Evolutionary conservation across 2,797 vertebrate species (phyloP).

Genomic region (Caiman crocodilus): DNA sequence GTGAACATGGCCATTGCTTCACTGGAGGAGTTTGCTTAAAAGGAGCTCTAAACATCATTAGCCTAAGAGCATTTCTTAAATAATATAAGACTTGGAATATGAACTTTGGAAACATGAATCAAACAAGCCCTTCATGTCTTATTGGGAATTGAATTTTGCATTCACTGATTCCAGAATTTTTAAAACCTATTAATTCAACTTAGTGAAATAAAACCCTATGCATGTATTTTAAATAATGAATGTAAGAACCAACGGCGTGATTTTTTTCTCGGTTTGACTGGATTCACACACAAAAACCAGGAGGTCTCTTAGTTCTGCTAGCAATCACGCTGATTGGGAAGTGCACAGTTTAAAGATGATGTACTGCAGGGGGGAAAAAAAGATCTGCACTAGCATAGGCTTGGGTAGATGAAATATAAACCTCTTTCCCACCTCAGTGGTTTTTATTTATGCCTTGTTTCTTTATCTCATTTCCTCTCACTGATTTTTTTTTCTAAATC

Average conservation of each 20-base stretch:
- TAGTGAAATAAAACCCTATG: conserved; percentile 15
- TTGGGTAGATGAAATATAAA: too few species aligned
- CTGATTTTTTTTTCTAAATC: too few species aligned
- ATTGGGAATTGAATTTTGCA: not conserved
- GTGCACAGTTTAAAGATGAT: conserved; percentile 5
- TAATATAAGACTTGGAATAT: not conserved
- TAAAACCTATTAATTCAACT: not conserved
- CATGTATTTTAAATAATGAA: not conserved
- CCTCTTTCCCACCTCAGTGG: too few species aligned
- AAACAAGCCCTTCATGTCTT: not conserved
- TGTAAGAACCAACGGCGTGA: not conserved
- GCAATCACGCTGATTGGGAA: not conserved
- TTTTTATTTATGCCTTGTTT: too few species aligned
- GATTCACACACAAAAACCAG: not conserved
- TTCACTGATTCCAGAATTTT: not conserved
- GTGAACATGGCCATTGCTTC: not conserved
- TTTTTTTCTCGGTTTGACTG: not conserved
- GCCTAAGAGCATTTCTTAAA: not conserved
- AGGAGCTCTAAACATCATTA: not conserved
- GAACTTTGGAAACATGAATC: conserved; percentile 10
- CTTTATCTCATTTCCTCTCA: too few species aligned
- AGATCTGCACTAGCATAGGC: too few species aligned
- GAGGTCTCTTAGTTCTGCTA: conserved; percentile 40
- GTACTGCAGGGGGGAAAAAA: not conserved
- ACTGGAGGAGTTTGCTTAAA: not conserved